Evolutionary conservation across 2,888 invertebrate species (phyloP).

Genomic region (Mesorhabditis belari): DNA sequence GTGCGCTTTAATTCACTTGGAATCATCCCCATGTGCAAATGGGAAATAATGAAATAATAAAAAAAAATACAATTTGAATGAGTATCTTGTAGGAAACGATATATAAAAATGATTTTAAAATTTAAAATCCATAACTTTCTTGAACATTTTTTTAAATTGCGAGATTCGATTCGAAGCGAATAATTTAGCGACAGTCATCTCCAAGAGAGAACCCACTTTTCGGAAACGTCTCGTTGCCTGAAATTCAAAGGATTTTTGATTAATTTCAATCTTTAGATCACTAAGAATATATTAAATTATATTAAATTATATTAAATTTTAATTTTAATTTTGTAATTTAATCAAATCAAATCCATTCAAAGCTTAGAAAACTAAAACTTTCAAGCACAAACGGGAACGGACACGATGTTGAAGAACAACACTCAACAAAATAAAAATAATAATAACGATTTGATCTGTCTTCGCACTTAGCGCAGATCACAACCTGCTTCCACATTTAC

Average conservation of each 20-base stretch:
- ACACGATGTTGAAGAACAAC: too few relatives aligned
- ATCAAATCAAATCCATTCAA: background rate
- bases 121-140: slow-evolving; percentile 35
- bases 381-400: too few relatives aligned
- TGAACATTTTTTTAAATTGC: slow-evolving; percentile 53
- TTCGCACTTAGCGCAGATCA: too few relatives aligned
- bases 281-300: slow-evolving; percentile 1
- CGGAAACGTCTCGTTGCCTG: slow-evolving; percentile 48
- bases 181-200: slow-evolving; percentile 52
- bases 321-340: background rate
- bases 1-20: too few relatives aligned
- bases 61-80: too few relatives aligned
- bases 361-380: too few relatives aligned
- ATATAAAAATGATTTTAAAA: background rate
- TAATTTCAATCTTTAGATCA: background rate
- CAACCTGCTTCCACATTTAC: too few relatives aligned
- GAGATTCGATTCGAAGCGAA: slow-evolving; percentile 45
- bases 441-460: too few relatives aligned
- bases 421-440: too few relatives aligned
- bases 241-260: slow-evolving; percentile 3
- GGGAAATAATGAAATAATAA: too few relatives aligned
- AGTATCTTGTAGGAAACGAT: too few relatives aligned
- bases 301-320: background rate
- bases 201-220: slow-evolving; percentile 43
- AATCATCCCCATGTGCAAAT: too few relatives aligned